Base-by-base conservation (phyloP, 2,797 vertebrate genomes). In the Ciconia nigra region DNA sequence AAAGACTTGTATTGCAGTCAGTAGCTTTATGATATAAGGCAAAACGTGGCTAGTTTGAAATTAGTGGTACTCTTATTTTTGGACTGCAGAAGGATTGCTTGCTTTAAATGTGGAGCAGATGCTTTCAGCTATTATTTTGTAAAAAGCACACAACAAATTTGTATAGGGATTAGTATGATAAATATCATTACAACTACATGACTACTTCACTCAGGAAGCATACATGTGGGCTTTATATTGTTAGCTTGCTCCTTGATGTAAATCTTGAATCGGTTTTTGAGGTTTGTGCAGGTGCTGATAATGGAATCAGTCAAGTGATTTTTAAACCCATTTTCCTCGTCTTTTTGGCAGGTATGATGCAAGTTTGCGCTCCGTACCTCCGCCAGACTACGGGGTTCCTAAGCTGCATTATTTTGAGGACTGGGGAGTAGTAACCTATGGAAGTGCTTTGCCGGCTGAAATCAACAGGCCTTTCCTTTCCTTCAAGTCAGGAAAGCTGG, bases 371-470 rank as follows among this genome's bases (percentile, higher is more conserved):
- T 94, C 99, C 4, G 97, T 98, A 37, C 98, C 99, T 63, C 99
- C 99, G 6, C 97, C 98, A 9, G 99, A 99, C 96, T 99, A 98
- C 4, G 99, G 99, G 15, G 98, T 97, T 66, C 98, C 99, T 16
- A 98, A 96, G 5, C 97, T 99, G 47, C 99, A 99, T 98, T 98
- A 98, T 97, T 99, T 99, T 94, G 99, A 99, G 94, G 99, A 99
- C 97, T 99, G 99, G 99, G 99, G 99, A 26, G 99, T 99, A 29
- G 99, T 99, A 69, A 99, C 99, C 2, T 99, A 99, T 1, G 99
- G 99, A 94, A 99, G 99, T 31, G 98, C 99, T 29, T 96, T 99
- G 66, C 99, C 99, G 5, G 98, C 98, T 13, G 98, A 98, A 97
- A 98, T 98, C 94, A 99, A 99, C 97, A 97, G 95, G 91, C 98